Evolutionary conservation across 1,140 invertebrate species (phyloP), one percentile per base, ranked within the genome.

Genomic region (Ruditapes philippinarum): DNA sequence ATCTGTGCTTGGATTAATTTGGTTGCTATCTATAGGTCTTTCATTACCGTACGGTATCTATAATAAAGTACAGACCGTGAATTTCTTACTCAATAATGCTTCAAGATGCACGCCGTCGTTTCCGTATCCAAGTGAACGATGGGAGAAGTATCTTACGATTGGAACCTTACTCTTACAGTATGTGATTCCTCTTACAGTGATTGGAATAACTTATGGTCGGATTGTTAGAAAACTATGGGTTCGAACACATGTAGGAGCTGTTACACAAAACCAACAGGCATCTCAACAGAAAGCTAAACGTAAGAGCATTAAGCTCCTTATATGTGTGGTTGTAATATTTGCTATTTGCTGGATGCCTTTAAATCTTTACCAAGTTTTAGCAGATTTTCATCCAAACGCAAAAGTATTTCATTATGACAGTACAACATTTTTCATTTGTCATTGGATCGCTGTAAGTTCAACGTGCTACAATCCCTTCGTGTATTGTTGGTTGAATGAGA

Each of bases 391-490:
- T 38, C 93, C 95, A 51, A 92, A 91, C 42, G 51, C 68, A 1
- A 51, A 79, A 57, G 76, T 89, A 19, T 91, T 91, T 76, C 49
- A 85, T 31, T 91, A 93, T 74, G 90, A 90, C 81, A 91, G 92
- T n/a, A 92, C 86, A 31, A 90, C 84, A 25, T 96, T 96, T 45
- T 95, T 96, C 70, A 90, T 95, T n/a, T 96, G 95, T 33, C 96
- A 96, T 90, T 95, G 95, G 82, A 93, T 96, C 28, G 96, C 96
- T 1, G 96, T 97, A 94, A 96, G 95, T 54, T 96, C 95, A 17
- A 96, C 96, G 36, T 95, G 96, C 73, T 95, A 95, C 83, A 96
- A 96, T 88, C 96, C 96, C 0, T 94, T 96, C 73, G 91, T 97
- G 11, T 96, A 96, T 90, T 96, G 96, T 76, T 94, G 96, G 94